A percentile compares a stretch with the other conserved stretches of the same genome.
phyloP scores from a whole-genome alignment of 2,113 vertebrate genomes.

The Dascyllus trimaculatus region DNA sequence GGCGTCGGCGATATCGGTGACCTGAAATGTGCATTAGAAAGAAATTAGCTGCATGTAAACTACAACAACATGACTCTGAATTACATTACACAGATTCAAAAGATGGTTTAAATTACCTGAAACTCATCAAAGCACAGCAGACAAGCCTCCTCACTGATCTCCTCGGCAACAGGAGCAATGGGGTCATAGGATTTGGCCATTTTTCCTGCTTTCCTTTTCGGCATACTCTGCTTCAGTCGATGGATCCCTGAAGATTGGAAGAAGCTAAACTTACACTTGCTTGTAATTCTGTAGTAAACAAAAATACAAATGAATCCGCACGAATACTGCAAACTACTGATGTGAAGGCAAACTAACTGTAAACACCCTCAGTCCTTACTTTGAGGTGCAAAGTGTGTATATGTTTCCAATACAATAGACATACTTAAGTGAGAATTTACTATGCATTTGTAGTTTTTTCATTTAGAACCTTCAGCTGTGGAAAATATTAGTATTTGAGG shows the following conservation, averaged over 20 bases:
- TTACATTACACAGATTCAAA: neutral
- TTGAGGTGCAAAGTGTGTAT: too few species aligned
- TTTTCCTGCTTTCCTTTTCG: conserved; percentile 92
- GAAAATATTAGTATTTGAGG: too few species aligned
- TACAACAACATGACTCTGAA: neutral
- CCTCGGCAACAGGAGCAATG: conserved; percentile 95
- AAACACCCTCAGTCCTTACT: too few species aligned
- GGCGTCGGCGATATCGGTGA: conserved; percentile 99
- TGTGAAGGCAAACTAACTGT: too few species aligned
- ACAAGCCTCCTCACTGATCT: conserved; percentile 94
- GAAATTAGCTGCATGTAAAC: neutral
- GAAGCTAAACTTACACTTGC: neutral
- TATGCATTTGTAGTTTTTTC: too few species aligned
- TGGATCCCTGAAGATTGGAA: conserved; percentile 90
- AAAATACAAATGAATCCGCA: neutral
- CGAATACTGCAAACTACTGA: too few species aligned
- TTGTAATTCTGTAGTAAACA: neutral
- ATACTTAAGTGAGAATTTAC: too few species aligned
- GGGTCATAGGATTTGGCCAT: conserved; percentile 97
- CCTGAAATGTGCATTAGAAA: conserved; percentile 80
- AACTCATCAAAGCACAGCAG: conserved; percentile 99
- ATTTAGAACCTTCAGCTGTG: too few species aligned
- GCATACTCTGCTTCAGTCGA: conserved; percentile 93
- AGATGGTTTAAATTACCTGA: conserved; percentile 87
- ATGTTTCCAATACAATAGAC: too few species aligned